Base-by-base conservation (phyloP, 2,797 vertebrate species). In the Gila robusta region DNA sequence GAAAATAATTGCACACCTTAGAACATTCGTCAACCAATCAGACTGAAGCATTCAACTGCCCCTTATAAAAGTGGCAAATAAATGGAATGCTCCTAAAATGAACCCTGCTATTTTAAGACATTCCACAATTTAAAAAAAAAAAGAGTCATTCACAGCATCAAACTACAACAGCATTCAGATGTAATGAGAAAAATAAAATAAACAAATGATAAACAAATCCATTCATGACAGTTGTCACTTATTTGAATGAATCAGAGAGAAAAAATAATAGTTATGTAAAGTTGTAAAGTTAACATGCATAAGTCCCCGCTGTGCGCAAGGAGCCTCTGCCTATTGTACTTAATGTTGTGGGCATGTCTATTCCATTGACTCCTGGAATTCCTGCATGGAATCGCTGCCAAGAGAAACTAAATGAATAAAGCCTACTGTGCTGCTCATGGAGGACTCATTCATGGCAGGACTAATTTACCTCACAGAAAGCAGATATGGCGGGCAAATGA, bases 251-350 rank as follows among this genome's bases (percentile, higher is more conserved):
- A 21, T 62, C n/a, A 62, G n/a, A 26, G 59, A 62, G n/a, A 26
- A 26, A 62, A 35, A 35, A 35, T 28, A 17, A 66, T 35, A 39
- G 52, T 54, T 19, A 21, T 54, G 44, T 41, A 10, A n/a, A n/a
- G n/a, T n/a, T n/a, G n/a, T n/a, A n/a, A n/a, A n/a, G n/a, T n/a
- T n/a, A n/a, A n/a, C n/a, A n/a, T n/a, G n/a, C n/a, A n/a, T n/a
- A n/a, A n/a, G n/a, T n/a, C n/a, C n/a, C 52, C 6, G 17, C 67
- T 71, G 32, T 69, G 44, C 8, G 2, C 79, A 81, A 35, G 44
- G 66, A 69, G 12, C 70, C 67, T 56, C 39, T 82, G 23, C 47
- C 67, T 41, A 81, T 70, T 56, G 80, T 72, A 59, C 7, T 81
- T 26, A 28, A 72, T 44, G 67, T 66, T 32, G 41, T 73, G 26